A percentile compares a stretch with the other conserved stretches of the same genome.
These are phyloP conservation scores for Apodemia zela DNA, from an alignment of 2,888 invertebrate species.

Conservation along the genomic window DNA sequence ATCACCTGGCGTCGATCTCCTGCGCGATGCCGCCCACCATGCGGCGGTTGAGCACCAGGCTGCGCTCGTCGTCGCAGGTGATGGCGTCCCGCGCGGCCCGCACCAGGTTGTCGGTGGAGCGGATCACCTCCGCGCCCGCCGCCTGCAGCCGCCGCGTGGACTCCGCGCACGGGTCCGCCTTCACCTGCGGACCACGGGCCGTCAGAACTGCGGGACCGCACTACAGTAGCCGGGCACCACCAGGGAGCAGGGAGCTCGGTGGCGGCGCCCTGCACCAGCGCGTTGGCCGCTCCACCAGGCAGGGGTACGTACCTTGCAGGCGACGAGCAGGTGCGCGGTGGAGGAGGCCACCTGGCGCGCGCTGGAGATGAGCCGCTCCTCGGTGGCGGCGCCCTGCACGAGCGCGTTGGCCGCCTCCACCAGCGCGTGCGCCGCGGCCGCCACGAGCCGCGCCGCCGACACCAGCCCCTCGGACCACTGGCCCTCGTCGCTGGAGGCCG, in stretches of 20 bases:
- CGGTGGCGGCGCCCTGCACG: constrained; percentile 94
- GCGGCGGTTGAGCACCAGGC: constrained; percentile 92
- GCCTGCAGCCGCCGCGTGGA: constrained; percentile 94
- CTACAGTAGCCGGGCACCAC: constrained; percentile 97
- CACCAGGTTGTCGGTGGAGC: constrained; percentile 98
- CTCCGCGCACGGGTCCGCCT: constrained; percentile 97
- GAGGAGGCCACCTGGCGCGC: constrained; percentile 98
- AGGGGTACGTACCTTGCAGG: constrained; percentile 88
- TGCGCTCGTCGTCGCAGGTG: constrained; percentile 94
- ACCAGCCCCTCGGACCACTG: constrained; percentile 99
- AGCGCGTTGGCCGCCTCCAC: constrained; percentile 99
- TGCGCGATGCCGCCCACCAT: constrained; percentile 99
- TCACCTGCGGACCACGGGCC: constrained; percentile 75
- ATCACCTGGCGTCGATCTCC: constrained; percentile 91
- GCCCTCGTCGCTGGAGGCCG: constrained; percentile 95
- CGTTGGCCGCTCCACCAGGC: constrained; percentile 97
- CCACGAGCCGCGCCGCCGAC: constrained; percentile 96
- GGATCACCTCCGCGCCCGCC: constrained; percentile 97
- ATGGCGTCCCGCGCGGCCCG: constrained; percentile 96
- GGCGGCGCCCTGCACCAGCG: constrained; percentile 94
- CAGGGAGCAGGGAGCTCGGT: constrained; percentile 98
- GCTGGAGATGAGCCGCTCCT: constrained; percentile 97
- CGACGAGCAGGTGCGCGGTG: constrained; percentile 97
- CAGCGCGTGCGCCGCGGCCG: constrained; percentile 97
- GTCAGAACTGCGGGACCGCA: too few relatives aligned